phyloP scores from a whole-genome alignment of 2,797 vertebrate species.

The Denticeps clupeoides region DNA sequence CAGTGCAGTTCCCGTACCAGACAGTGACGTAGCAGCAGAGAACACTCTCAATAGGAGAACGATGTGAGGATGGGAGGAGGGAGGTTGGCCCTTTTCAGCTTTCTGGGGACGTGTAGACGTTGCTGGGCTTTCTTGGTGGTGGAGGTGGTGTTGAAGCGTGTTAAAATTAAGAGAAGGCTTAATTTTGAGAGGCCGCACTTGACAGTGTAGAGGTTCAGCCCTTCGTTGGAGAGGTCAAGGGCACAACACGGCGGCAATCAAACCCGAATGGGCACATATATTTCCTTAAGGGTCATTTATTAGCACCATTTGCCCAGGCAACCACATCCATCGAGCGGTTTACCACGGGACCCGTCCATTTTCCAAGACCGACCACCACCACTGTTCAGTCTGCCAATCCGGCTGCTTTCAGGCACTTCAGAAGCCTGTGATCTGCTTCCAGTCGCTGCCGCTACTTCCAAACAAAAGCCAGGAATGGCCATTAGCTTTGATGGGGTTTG shows the following conservation, averaged over 20 bases:
- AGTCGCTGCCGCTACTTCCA: constrained; percentile 21
- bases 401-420: constrained; percentile 37
- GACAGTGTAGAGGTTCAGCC: constrained; percentile 10
- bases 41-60: too few relatives aligned
- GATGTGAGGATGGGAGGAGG: too few relatives aligned
- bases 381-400: constrained; percentile 44
- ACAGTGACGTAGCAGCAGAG: too few relatives aligned
- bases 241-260: constrained; percentile 26
- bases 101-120: too few relatives aligned
- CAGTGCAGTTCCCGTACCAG: too few relatives aligned
- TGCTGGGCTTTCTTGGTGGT: too few relatives aligned
- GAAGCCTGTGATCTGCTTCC: constrained; percentile 36
- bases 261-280: constrained; percentile 22
- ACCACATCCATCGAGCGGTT: too few relatives aligned
- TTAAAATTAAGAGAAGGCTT: too few relatives aligned
- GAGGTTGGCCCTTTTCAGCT: too few relatives aligned
- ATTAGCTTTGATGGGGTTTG: constrained; percentile 13
- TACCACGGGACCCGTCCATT: constrained; percentile 23
- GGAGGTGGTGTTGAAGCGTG: too few relatives aligned
- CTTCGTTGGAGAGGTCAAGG: constrained; percentile 18
- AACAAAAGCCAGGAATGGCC: constrained; percentile 15
- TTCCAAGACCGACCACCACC: constrained; percentile 50
- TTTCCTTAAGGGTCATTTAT: constrained; percentile 27
- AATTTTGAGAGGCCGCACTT: constrained; percentile 3
- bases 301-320: constrained; percentile 20